phyloP scores from a whole-genome alignment of 2,113 vertebrate genomes.

The Castor canadensis region DNA sequence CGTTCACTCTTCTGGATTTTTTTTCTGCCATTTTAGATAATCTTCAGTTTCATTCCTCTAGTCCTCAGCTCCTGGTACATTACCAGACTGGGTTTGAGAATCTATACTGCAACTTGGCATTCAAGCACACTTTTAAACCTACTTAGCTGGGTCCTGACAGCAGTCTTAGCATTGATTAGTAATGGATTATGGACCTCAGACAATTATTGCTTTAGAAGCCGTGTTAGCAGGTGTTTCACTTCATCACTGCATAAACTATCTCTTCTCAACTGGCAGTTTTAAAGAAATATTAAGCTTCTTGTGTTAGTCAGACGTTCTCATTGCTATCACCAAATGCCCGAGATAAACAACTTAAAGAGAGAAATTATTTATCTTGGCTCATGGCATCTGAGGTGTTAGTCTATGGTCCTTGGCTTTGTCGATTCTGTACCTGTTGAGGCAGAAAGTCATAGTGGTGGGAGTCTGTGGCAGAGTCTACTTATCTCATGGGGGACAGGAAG shows the following conservation, averaged over 20 bases:
- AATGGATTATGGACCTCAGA: constrained; percentile 11
- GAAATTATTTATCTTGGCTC: not conserved
- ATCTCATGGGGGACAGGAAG: not conserved
- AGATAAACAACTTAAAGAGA: too few relatives aligned
- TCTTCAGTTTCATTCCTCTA: not conserved
- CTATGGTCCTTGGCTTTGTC: not conserved
- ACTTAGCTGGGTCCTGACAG: not conserved
- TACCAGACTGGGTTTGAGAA: not conserved
- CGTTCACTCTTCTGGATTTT: not conserved
- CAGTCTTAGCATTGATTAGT: not conserved
- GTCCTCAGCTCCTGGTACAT: not conserved
- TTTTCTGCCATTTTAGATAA: not conserved
- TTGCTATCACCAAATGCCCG: not conserved
- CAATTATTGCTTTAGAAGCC: constrained; percentile 35
- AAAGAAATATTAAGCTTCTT: not conserved
- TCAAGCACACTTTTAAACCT: not conserved
- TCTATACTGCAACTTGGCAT: not conserved
- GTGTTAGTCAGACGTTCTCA: not conserved
- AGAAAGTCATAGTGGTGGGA: not conserved
- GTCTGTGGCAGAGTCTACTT: not conserved
- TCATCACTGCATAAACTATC: constrained; percentile 39
- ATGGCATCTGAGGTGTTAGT: not conserved
- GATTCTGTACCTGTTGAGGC: not conserved
- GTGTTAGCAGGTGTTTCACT: constrained; percentile 17
- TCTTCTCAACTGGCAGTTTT: constrained; percentile 16